Conservation (phyloP, 2,797 vertebrate species). For the Gastrophryne carolinensis region DNA sequence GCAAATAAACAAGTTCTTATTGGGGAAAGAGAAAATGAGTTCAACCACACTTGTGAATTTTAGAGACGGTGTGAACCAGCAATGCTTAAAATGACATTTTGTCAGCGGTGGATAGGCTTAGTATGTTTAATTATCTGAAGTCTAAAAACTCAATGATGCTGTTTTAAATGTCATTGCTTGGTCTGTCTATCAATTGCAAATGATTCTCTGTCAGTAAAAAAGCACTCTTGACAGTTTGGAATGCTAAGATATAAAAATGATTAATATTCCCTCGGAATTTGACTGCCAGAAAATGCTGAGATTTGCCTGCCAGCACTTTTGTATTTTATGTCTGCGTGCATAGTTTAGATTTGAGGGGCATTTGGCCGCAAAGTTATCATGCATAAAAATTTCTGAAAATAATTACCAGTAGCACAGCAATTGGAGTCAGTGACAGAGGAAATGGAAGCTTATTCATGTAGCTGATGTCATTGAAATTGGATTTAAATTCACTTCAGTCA, state of each 20-base stretch:
- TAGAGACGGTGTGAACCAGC: not conserved
- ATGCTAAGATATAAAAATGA: constrained; percentile 37
- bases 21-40: constrained; percentile 1
- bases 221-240: constrained; percentile 28
- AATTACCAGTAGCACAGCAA: constrained; percentile 13
- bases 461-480: not conserved
- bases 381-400: constrained; percentile 19
- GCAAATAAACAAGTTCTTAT: not conserved
- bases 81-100: constrained; percentile 31
- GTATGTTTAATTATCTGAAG: constrained; percentile 43
- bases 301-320: constrained; percentile 23
- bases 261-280: constrained; percentile 26
- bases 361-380: not conserved
- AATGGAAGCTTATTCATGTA: not conserved
- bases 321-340: constrained; percentile 9
- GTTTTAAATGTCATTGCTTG: constrained; percentile 41
- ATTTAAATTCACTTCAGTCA: not conserved
- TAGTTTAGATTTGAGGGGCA: not conserved
- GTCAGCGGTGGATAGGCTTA: constrained; percentile 32
- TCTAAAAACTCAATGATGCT: constrained; percentile 27
- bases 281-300: constrained; percentile 18
- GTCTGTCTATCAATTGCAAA: constrained; percentile 35
- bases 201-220: constrained; percentile 41
- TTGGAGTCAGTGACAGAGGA: constrained; percentile 1
- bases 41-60: not conserved